Conservation (phyloP, 2,797 vertebrate species). For the Pelobates cultripes region DNA sequence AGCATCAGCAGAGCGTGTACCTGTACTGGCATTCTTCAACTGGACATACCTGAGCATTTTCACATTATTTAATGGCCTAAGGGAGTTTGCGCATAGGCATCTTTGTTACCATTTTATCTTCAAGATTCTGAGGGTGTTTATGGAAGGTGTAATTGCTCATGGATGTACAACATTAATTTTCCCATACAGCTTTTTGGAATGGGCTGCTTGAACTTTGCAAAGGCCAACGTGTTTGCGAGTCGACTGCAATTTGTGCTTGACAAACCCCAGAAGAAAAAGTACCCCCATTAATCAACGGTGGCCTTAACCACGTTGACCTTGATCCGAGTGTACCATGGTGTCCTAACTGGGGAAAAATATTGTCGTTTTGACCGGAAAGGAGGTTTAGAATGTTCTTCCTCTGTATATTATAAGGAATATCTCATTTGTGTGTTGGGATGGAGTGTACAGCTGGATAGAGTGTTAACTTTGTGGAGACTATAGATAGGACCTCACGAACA, state of each 20-base stretch:
- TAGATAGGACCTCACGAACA: conserved; percentile 1
- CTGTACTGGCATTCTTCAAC: conserved; percentile 3
- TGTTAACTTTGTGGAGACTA: conserved; percentile 28
- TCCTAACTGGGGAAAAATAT: conserved; percentile 25
- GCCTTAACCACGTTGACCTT: conserved; percentile 23
- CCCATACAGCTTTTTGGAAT: conserved; percentile 25
- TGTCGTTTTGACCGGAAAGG: neutral
- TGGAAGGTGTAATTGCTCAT: conserved; percentile 1
- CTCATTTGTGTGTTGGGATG: conserved; percentile 21
- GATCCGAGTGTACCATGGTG: conserved; percentile 38
- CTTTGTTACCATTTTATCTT: neutral
- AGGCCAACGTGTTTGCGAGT: conserved; percentile 23
- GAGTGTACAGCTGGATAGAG: conserved; percentile 55
- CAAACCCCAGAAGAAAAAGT: neutral
- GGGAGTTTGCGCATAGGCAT: conserved; percentile 15
- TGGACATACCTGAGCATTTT: conserved; percentile 9
- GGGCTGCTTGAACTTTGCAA: conserved; percentile 35
- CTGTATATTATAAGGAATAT: neutral
- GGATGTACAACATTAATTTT: conserved; percentile 15
- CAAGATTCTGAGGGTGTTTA: neutral
- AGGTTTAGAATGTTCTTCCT: neutral
- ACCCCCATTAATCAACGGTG: conserved; percentile 24
- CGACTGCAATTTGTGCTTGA: conserved; percentile 18
- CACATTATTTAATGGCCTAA: neutral
- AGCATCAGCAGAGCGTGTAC: neutral